Percentiles rank a stretch among this genome's conserved stretches.
Evolutionary conservation across 2,888 invertebrate genomes (phyloP).

Genomic region (Liopterus haemorrhoidalis): DNA sequence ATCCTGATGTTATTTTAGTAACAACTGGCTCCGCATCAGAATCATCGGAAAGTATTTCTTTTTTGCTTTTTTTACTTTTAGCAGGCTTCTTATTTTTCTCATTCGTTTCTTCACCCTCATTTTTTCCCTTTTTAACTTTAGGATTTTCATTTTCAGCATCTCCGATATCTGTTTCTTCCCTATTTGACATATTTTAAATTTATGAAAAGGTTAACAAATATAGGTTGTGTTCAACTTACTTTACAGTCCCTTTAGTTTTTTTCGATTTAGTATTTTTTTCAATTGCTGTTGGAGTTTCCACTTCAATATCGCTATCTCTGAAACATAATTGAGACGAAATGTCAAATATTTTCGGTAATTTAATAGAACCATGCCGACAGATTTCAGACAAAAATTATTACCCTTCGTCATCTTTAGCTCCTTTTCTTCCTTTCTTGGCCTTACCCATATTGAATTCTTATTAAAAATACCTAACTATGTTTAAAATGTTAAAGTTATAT

Average conservation of each 20-base stretch:
- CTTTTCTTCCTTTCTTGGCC: slow-evolving; percentile 76
- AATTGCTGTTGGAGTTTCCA: slow-evolving; percentile 37
- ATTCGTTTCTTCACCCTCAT: slow-evolving; percentile 45
- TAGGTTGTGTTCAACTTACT: slow-evolving; percentile 35
- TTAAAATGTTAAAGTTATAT: slow-evolving; percentile 21
- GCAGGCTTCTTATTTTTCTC: slow-evolving; percentile 43
- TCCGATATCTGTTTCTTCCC: slow-evolving; percentile 47
- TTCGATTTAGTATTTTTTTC: slow-evolving; percentile 40
- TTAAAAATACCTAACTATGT: slow-evolving; percentile 18
- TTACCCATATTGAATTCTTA: slow-evolving; percentile 58
- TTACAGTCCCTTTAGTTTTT: slow-evolving; percentile 31
- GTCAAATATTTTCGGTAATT: slow-evolving; percentile 16
- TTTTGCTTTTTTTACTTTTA: slow-evolving; percentile 40
- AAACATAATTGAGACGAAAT: slow-evolving; percentile 37
- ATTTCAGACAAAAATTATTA: slow-evolving; percentile 47
- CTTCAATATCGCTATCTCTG: slow-evolving; percentile 58
- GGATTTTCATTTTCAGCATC: slow-evolving; percentile 37
- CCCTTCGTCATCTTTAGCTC: slow-evolving; percentile 68
- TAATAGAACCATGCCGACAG: slow-evolving; percentile 32
- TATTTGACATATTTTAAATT: slow-evolving; percentile 36
- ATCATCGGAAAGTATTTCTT: slow-evolving; percentile 45
- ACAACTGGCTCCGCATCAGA: slow-evolving; percentile 46
- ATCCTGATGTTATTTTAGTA: slow-evolving; percentile 44
- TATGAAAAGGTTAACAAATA: slow-evolving; percentile 14
- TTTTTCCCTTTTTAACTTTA: no score